These are phyloP conservation scores for Caracal caracal DNA, from an alignment of 2,113 vertebrate species.

Conservation along the genomic window DNA sequence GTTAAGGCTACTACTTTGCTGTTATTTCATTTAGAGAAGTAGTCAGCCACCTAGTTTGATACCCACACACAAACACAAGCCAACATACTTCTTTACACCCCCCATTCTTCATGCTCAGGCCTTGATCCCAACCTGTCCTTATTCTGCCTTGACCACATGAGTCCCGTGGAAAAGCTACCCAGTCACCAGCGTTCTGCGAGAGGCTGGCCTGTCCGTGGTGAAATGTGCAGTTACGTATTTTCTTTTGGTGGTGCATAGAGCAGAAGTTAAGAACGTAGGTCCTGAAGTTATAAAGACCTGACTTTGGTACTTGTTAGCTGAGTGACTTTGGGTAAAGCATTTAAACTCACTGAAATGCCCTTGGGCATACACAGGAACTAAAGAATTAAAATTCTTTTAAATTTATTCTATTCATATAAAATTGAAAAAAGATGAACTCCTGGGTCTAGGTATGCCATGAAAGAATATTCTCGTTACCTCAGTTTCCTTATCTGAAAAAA, in stretches of 20 bases:
- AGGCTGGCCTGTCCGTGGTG: not conserved
- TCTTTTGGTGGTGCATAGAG: not conserved
- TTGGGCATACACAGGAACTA: not conserved
- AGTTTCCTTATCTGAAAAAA: conserved; percentile 41
- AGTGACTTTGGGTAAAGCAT: conserved; percentile 40
- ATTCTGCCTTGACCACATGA: not conserved
- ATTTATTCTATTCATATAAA: conserved; percentile 49
- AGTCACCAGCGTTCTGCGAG: not conserved
- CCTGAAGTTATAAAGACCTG: not conserved
- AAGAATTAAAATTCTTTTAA: conserved; percentile 10
- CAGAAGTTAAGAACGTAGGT: not conserved
- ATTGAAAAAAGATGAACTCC: conserved; percentile 58
- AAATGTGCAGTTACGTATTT: not conserved
- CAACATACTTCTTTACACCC: not conserved
- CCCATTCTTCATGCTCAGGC: not conserved
- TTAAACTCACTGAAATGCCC: not conserved
- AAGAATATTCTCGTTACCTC: conserved; percentile 44
- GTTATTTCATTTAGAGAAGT: conserved; percentile 37
- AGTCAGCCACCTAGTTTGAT: conserved; percentile 14
- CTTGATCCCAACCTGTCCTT: not conserved
- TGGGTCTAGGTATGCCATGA: not conserved
- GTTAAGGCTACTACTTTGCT: conserved; percentile 7
- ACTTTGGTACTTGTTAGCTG: not conserved
- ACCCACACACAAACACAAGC: conserved; percentile 4
- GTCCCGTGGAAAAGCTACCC: not conserved